A percentile compares a stretch with the other conserved stretches of the same genome.
These are phyloP conservation scores for Alcis repandata DNA, from an alignment of 2,888 invertebrate species.

Conservation along the genomic window DNA sequence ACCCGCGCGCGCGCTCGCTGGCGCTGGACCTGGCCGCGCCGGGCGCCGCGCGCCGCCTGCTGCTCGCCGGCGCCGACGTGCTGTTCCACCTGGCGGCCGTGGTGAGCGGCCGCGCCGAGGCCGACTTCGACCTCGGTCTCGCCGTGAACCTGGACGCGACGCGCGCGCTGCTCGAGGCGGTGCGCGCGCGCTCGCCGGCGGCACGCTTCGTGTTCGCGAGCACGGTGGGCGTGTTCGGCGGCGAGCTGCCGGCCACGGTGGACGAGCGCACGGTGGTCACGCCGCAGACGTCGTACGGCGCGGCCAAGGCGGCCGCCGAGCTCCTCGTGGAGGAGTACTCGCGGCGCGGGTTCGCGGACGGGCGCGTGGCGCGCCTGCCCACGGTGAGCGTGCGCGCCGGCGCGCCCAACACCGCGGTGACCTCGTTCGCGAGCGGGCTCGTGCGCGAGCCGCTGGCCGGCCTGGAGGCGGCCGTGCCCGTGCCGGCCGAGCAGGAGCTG, in stretches of 20 bases:
- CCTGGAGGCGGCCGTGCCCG: conserved; percentile 62
- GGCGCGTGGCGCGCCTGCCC: conserved; percentile 70
- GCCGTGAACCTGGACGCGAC: conserved; percentile 75
- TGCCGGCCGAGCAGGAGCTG: conserved; percentile 60
- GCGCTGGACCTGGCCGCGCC: conserved; percentile 40
- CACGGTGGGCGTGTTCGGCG: conserved; percentile 72
- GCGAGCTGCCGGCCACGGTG: conserved; percentile 60
- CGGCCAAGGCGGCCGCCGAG: conserved; percentile 75
- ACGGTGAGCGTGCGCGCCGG: conserved; percentile 77
- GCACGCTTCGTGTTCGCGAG: conserved; percentile 71
- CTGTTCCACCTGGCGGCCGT: conserved; percentile 77
- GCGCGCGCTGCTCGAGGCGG: conserved; percentile 67
- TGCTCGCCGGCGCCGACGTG: conserved; percentile 55
- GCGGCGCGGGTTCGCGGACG: conserved; percentile 73
- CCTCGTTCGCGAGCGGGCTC: conserved; percentile 78
- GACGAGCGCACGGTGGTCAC: conserved; percentile 66
- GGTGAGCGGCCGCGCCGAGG: conserved; percentile 77
- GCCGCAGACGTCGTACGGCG: conserved; percentile 76
- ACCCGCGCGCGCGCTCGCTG: conserved; percentile 36
- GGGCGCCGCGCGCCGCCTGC: conserved; percentile 46
- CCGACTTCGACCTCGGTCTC: conserved; percentile 73
- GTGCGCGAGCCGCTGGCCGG: conserved; percentile 74
- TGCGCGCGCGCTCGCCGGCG: conserved; percentile 57
- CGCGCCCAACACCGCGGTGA: conserved; percentile 71
- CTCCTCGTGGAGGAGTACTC: conserved; percentile 74